Evolutionary conservation across 2,113 vertebrate species (phyloP), one percentile per base, ranked within the genome.

Genomic region (Clarias gariepinus): DNA sequence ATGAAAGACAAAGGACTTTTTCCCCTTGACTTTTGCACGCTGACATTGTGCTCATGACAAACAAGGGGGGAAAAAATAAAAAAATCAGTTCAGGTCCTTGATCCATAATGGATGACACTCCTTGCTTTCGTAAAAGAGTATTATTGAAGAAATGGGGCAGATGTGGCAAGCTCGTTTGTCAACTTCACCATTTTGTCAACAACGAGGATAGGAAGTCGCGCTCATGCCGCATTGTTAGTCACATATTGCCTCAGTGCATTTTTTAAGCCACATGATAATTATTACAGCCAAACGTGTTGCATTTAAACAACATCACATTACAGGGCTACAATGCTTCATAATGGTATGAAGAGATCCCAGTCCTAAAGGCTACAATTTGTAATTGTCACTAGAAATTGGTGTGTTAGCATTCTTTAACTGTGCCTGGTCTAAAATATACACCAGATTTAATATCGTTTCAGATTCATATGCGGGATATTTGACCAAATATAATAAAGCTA

Each of bases 31-130:
- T 94, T 92, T 90, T 93, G 94, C 93, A 93, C 93, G 91, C 92
- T 94, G 94, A 95, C 94, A 94, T 93, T 94, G 93, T 89, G 92
- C 92, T 93, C 92, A 95, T 93, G 94, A 94, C 94, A 95, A 95
- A 95, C 94, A 95, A 93, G 92, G 90, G 92, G 91, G 90, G 92
- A 89, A 16, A 6, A 23, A 33, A 23, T 18, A 25, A 82, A 33
- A 79, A 52, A 76, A 82, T 83, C 86, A 78, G 81, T 87, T 78
- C 85, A 84, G 76, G 87, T 86, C 93, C 93, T 94, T 94, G 93
- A 94, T 95, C 93, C 93, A 96, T 95, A 91, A 95, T 96, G 91
- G 90, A 95, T 95, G 94, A 93, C 90, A 93, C 92, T 85, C 86
- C 78, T 83, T 81, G 81, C 90, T 89, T 92, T 93, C 92, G 92